phyloP scores from a whole-genome alignment of 1,140 invertebrate species.

The Luehdorfia chinensis region DNA sequence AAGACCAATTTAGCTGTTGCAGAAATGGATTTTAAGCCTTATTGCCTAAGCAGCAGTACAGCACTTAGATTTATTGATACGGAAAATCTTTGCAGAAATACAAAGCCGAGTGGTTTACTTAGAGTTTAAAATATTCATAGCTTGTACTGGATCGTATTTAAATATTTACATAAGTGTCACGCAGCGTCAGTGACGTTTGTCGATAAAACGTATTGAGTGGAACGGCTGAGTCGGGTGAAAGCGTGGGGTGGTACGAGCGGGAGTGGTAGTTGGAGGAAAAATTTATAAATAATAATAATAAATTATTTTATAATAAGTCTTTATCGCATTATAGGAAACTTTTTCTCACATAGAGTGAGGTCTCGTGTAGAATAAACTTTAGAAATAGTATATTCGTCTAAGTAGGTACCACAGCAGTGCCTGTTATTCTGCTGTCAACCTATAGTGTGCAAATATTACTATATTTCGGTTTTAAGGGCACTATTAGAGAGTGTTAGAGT shows the following conservation, averaged over 20 bases:
- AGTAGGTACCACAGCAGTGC: too few species aligned
- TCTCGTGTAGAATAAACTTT: too few species aligned
- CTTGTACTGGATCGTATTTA: slow-evolving; percentile 79
- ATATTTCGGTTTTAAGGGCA: too few species aligned
- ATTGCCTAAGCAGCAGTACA: slow-evolving; percentile 37
- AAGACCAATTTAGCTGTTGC: slow-evolving; percentile 28
- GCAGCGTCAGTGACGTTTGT: slow-evolving; percentile 69
- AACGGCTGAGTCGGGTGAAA: slow-evolving; percentile 49
- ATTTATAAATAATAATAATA: background rate
- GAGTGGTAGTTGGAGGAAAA: background rate
- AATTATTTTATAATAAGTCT: too few species aligned
- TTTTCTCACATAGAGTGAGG: too few species aligned
- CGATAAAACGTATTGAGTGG: slow-evolving; percentile 72
- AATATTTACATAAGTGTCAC: slow-evolving; percentile 79
- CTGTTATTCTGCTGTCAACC: too few species aligned
- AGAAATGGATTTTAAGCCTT: slow-evolving; percentile 45
- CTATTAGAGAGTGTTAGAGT: too few species aligned
- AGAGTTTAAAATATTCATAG: slow-evolving; percentile 79
- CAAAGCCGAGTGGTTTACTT: slow-evolving; percentile 69
- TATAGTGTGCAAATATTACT: too few species aligned
- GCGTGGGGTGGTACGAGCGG: slow-evolving; percentile 24
- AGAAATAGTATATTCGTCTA: too few species aligned
- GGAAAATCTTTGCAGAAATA: slow-evolving; percentile 48
- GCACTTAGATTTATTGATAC: slow-evolving; percentile 52
- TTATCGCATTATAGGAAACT: too few species aligned